These are phyloP conservation scores for Paratilapia polleni DNA, from an alignment of 2,113 vertebrate species.

Conservation along the genomic window DNA sequence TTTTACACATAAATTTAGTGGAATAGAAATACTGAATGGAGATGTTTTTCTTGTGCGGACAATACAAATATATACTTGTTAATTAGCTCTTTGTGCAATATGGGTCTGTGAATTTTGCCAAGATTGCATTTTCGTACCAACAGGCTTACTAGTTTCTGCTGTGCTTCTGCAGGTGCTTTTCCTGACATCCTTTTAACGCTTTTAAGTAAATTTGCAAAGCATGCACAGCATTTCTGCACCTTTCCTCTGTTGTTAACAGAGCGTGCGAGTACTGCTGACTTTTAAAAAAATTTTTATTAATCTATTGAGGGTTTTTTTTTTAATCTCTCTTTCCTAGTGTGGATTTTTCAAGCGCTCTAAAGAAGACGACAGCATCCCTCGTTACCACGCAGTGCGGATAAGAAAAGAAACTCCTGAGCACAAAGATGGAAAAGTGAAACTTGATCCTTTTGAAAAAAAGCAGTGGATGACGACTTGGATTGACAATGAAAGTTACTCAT, in stretches of 20 bases:
- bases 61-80: background rate
- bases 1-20: background rate
- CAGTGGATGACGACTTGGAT: slow-evolving; percentile 95
- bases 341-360: slow-evolving; percentile 96
- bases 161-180: slow-evolving; percentile 34
- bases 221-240: slow-evolving; percentile 53
- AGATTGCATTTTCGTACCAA: slow-evolving; percentile 11
- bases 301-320: background rate
- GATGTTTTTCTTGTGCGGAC: background rate
- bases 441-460: slow-evolving; percentile 86
- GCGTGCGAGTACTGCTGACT: background rate
- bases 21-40: background rate
- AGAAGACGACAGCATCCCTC: slow-evolving; percentile 90
- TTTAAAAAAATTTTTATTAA: background rate
- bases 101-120: slow-evolving; percentile 61
- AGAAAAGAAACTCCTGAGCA: slow-evolving; percentile 87
- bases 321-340: slow-evolving; percentile 80
- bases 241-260: background rate
- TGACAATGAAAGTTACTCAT: slow-evolving; percentile 93
- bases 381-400: slow-evolving; percentile 94
- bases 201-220: no score
- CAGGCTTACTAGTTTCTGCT: slow-evolving; percentile 29
- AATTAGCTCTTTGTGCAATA: slow-evolving; percentile 28
- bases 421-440: slow-evolving; percentile 82
- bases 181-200: slow-evolving; percentile 39